Percentiles rank a stretch among this genome's conserved stretches.
phyloP scores from a whole-genome alignment of 2,113 vertebrate genomes.

The Tychaedon coryphoeus region DNA sequence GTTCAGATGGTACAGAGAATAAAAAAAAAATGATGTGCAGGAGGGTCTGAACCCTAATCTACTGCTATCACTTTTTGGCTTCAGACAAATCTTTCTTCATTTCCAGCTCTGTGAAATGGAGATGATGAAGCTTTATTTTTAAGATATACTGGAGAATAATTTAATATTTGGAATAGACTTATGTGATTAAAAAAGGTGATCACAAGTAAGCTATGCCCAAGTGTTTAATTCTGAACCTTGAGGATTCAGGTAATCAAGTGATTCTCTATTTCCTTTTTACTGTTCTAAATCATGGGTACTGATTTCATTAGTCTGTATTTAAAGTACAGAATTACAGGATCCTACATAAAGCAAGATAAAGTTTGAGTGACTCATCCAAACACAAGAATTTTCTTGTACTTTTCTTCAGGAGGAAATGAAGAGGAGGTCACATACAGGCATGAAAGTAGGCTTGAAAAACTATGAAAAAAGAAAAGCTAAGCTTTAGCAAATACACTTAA shows the following conservation, averaged over 20 bases:
- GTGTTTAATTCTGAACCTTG: not conserved
- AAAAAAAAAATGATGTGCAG: not conserved
- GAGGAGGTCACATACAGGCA: not conserved
- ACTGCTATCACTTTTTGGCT: not conserved
- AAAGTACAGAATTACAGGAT: not conserved
- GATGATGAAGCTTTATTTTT: not conserved
- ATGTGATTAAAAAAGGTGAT: not conserved
- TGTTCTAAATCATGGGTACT: not conserved
- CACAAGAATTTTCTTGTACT: not conserved
- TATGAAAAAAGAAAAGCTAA: not conserved
- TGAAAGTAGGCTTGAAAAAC: not conserved
- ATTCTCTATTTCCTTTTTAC: not conserved
- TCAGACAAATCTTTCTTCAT: not conserved
- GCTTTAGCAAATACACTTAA: not conserved
- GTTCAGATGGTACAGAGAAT: not conserved
- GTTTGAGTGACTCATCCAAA: conserved; percentile 8
- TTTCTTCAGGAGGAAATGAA: not conserved
- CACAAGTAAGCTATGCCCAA: not conserved
- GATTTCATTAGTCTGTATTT: not conserved
- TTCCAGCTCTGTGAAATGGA: not conserved
- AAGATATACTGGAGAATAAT: not conserved
- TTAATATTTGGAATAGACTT: not conserved
- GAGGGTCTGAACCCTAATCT: not conserved
- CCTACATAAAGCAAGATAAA: not conserved
- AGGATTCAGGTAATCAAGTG: not conserved